Conservation (phyloP, 1,140 invertebrate species). For the Teleopsis dalmanni region DNA sequence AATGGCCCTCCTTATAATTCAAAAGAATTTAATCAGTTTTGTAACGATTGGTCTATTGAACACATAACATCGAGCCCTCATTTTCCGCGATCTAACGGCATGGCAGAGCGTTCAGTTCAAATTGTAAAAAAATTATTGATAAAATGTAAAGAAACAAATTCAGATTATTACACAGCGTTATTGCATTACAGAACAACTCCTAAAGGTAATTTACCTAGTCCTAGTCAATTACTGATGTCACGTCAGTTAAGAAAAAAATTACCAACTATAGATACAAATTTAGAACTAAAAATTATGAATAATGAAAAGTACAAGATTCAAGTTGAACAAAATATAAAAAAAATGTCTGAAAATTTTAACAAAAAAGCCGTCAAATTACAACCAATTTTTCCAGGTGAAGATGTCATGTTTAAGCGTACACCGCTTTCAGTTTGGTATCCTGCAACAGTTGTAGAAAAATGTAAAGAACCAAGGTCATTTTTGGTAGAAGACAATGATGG, state of each 20-base stretch:
- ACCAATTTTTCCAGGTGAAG: neutral
- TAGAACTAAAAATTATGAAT: constrained; percentile 2
- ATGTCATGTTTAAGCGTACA: neutral
- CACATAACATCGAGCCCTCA: no score
- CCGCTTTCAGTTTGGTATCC: neutral
- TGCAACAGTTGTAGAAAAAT: neutral
- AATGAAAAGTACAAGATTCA: neutral
- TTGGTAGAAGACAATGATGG: neutral
- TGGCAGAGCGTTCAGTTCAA: constrained; percentile 10
- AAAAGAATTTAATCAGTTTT: neutral
- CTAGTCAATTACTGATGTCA: neutral
- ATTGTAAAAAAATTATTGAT: constrained; percentile 3
- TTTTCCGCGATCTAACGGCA: constrained; percentile 10
- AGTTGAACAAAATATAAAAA: constrained; percentile 2
- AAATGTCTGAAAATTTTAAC: neutral
- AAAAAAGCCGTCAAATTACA: neutral
- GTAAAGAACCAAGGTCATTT: constrained; percentile 1
- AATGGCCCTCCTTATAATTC: constrained; percentile 11
- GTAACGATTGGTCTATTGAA: no score
- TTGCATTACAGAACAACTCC: constrained; percentile 3
- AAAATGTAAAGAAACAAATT: constrained; percentile 7
- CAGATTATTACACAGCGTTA: constrained; percentile 4
- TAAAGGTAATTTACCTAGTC: constrained; percentile 2
- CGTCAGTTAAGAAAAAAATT: constrained; percentile 4
- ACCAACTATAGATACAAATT: neutral